Conservation (phyloP, 1,140 invertebrate genomes). For the Metaphire vulgaris region DNA sequence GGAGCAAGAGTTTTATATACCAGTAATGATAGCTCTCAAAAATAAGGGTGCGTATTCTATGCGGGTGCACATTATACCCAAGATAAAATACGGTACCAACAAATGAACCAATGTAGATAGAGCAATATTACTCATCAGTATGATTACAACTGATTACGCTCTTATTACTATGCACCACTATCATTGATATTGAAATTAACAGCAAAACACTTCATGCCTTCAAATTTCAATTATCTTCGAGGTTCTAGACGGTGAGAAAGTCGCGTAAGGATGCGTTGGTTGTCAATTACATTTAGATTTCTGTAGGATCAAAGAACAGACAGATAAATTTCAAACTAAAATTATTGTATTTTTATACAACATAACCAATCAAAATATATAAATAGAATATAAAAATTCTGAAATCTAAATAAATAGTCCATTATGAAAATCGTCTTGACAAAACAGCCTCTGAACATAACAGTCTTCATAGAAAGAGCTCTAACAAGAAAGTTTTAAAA, state of each 20-base stretch:
- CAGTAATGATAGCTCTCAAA: too few species aligned
- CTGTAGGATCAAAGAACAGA: conserved; percentile 34
- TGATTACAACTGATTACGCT: neutral
- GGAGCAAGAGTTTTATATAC: too few species aligned
- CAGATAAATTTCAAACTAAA: neutral
- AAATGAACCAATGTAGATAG: neutral
- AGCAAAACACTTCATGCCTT: too few species aligned
- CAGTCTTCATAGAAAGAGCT: too few species aligned
- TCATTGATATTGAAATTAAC: too few species aligned
- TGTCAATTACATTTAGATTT: conserved; percentile 68
- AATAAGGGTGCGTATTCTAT: neutral
- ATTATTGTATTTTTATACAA: conserved; percentile 3
- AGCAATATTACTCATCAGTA: neutral
- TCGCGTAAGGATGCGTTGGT: conserved; percentile 66
- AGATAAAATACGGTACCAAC: neutral
- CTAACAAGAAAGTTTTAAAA: too few species aligned
- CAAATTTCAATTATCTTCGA: too few species aligned
- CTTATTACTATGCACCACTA: conserved; percentile 27
- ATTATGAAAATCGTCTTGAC: too few species aligned
- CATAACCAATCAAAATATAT: too few species aligned
- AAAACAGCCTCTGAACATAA: too few species aligned
- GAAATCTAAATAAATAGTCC: too few species aligned
- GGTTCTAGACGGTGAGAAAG: conserved; percentile 61
- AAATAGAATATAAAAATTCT: too few species aligned
- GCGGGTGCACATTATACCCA: neutral